Evolutionary conservation across 2,113 vertebrate genomes (phyloP), one percentile per base, ranked within the genome.

Genomic region (Cettia cetti): DNA sequence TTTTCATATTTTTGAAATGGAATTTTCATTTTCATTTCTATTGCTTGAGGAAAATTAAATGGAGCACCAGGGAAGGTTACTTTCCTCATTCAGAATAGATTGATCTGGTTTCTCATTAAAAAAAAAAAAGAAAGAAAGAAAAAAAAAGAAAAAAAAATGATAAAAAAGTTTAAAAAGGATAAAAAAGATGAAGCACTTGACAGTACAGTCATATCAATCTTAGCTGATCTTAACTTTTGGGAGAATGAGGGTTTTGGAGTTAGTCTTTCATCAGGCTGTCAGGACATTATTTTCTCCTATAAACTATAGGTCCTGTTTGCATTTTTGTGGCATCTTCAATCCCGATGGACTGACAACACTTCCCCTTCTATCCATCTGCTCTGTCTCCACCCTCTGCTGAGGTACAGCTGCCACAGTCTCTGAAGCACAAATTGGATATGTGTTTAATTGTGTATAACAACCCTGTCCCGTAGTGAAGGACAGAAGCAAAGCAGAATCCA

Each of bases 371-470:
- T 91, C 93, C 92, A 95, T 96, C 87, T 95, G 91, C 79, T 88
- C 75, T 94, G 91, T 74, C 71, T 90, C 92, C 56, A 59, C 24
- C 47, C 68, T 94, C 47, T 93, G 24, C 57, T 86, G 94, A 95
- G 75, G 68, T 94, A 56, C 71, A 95, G 76, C 72, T 94, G 85
- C 92, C 88, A 90, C 52, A 90, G 72, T 87, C 90, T 90, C 94
- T 92, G 88, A 69, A 95, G 94, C 72, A 86, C 87, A 92, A 95
- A 93, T 52, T 83, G 80, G 31, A 70, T 93, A 66, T 68, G 69
- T 92, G 82, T 90, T 96, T 93, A 96, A 97, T 90, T 95, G 85
- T 81, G 56, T 94, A 92, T 94, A 94, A 90, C 87, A 88, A 40
- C 37, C n/a, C 56, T 78, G 72, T 70, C 76, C 64, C 4, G 2